Conservation (phyloP, 1,140 invertebrate genomes). For the Heterodera schachtii region DNA sequence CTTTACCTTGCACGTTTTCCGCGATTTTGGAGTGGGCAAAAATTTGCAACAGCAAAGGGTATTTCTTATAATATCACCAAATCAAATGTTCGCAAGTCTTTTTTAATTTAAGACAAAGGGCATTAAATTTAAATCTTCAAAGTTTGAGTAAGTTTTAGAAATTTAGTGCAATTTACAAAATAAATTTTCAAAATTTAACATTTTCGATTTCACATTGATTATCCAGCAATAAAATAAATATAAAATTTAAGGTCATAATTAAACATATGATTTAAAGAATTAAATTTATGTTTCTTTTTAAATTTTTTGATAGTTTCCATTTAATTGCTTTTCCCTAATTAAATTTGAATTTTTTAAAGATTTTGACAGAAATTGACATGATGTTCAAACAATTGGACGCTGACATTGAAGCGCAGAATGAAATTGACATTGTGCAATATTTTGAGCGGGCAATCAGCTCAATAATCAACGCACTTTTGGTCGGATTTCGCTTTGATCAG, state of each 20-base stretch:
- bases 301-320: too few species aligned
- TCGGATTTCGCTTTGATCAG: constrained; percentile 35
- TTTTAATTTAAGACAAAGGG: too few species aligned
- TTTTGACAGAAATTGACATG: constrained; percentile 35
- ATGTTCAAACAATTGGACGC: constrained; percentile 22
- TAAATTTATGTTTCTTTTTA: too few species aligned
- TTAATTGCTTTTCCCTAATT: neutral
- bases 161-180: too few species aligned
- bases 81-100: neutral
- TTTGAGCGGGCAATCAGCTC: constrained; percentile 38
- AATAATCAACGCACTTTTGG: constrained; percentile 23
- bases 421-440: constrained; percentile 41
- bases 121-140: too few species aligned
- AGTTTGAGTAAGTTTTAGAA: too few species aligned
- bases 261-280: too few species aligned
- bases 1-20: constrained; percentile 48
- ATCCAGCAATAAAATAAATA: too few species aligned
- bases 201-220: too few species aligned
- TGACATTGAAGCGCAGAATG: constrained; percentile 11
- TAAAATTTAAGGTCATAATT: too few species aligned
- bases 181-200: too few species aligned
- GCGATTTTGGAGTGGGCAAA: constrained; percentile 52
- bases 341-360: constrained; percentile 26
- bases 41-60: constrained; percentile 51
- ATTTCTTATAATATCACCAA: neutral